Base-by-base conservation (phyloP, 2,113 vertebrate genomes). In the Delphinus delphis region DNA sequence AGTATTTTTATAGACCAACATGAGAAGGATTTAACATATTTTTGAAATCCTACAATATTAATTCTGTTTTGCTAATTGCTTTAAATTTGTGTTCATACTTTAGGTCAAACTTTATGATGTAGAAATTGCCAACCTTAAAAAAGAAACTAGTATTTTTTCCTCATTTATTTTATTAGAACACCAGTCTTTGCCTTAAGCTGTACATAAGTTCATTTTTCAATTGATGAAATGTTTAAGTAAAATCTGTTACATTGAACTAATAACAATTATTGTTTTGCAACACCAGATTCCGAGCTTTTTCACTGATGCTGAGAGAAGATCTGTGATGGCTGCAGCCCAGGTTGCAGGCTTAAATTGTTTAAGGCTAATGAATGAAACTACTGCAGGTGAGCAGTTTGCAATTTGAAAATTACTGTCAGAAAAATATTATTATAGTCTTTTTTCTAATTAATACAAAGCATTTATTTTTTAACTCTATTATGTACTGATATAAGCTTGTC, bases 311-410 rank as follows among this genome's bases (percentile, higher is more conserved):
- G 99, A 99, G 95, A 99, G 99, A 88, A 99, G 99, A 55, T 99
- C 99, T 3, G 99, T 99, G 98, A 99, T 99, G 96, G 99, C 99
- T 60, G 99, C 99, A 41, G 98, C 99, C 85, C 99, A 99, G 96
- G 99, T 99, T 14, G 99, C 99, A 70, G 99, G 99, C 65, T 98
- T 99, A 97, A 99, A 99, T 98, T 99, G 99, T 98, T 98, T 99
- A 97, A 99, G 99, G 88, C 98, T 99, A 80, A 99, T 99, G 98
- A 99, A 99, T 96, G 99, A 99, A 94, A 99, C 99, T 70, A 99
- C 99, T 95, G 99, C 99, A 99, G 99, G 99, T 99, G 93, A 98
- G 85, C 62, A 70, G 41, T 83, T 67, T 44, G 20, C 12, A 77
- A 9, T 68, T 96, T 80, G 70, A 86, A 93, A 93, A 62, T 76